These are phyloP conservation scores for Meloidogyne chitwoodi DNA, from an alignment of 1,140 invertebrate genomes.

Conservation along the genomic window DNA sequence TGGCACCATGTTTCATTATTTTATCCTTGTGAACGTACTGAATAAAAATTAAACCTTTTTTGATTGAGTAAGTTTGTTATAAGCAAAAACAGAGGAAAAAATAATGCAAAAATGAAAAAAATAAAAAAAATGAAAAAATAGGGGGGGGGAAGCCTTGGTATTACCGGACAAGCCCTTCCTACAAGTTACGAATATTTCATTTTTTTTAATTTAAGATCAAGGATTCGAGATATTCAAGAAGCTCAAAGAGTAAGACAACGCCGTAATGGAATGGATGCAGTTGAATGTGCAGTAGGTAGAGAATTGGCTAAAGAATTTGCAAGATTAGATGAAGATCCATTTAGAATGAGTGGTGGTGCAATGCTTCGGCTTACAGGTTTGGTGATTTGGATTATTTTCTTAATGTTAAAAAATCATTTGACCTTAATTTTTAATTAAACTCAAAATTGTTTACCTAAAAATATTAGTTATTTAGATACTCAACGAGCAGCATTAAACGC, in stretches of 20 bases:
- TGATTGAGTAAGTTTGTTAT: no score
- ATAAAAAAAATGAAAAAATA: no score
- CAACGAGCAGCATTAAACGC: slow-evolving; percentile 49
- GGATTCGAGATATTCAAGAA: slow-evolving; percentile 50
- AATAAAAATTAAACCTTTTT: no score
- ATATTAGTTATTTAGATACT: slow-evolving; percentile 20
- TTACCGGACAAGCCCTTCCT: no score
- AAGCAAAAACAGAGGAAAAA: no score
- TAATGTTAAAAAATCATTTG: no score
- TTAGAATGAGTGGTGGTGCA: slow-evolving; percentile 48
- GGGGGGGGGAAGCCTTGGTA: no score
- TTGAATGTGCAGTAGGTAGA: slow-evolving; percentile 58
- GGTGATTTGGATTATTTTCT: not conserved
- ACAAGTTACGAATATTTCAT: not conserved
- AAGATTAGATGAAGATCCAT: slow-evolving; percentile 53
- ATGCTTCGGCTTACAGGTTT: slow-evolving; percentile 40
- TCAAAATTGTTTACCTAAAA: no score
- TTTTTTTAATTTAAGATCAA: not conserved
- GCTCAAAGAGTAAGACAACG: slow-evolving; percentile 47
- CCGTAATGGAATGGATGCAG: slow-evolving; percentile 49
- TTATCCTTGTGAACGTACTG: no score
- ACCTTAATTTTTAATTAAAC: no score
- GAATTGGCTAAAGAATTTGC: slow-evolving; percentile 49
- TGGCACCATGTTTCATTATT: no score
- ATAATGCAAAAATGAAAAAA: no score